A percentile compares a stretch with the other conserved stretches of the same genome.
Conservation (phyloP, 2,113 vertebrate species). For the Nycticebus coucang region DNA sequence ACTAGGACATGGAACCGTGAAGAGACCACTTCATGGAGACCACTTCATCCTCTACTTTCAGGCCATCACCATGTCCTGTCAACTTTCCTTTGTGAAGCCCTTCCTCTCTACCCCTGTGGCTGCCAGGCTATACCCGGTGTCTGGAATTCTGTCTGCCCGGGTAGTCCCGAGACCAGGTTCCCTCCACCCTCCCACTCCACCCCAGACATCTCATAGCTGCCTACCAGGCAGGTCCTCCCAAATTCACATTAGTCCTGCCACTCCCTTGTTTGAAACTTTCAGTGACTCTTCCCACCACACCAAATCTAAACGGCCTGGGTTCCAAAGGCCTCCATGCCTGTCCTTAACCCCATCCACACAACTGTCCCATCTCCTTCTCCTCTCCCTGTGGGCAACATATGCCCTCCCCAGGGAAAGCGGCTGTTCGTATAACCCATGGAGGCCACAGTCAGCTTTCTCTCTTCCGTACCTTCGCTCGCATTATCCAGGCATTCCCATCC, state of each 20-base stretch:
- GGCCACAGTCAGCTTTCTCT: background rate
- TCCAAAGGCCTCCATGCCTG: background rate
- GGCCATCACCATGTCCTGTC: background rate
- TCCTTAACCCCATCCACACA: background rate
- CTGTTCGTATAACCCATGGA: background rate
- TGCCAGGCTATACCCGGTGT: background rate
- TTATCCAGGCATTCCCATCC: background rate
- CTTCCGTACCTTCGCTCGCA: background rate
- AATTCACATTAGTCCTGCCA: background rate
- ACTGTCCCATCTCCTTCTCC: background rate
- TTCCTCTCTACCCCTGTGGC: background rate
- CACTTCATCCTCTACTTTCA: background rate
- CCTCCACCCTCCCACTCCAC: background rate
- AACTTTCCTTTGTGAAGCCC: background rate
- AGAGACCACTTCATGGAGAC: background rate
- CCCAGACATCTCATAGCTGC: background rate
- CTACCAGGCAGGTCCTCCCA: background rate
- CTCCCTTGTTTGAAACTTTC: background rate
- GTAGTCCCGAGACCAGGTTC: background rate
- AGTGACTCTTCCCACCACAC: background rate
- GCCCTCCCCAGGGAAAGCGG: background rate
- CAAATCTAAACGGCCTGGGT: background rate
- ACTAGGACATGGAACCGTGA: rapidly evolving
- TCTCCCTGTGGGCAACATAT: background rate
- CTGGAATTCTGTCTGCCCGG: background rate